These are phyloP conservation scores for Sylvia atricapilla DNA, from an alignment of 2,113 vertebrate genomes.

Conservation along the genomic window DNA sequence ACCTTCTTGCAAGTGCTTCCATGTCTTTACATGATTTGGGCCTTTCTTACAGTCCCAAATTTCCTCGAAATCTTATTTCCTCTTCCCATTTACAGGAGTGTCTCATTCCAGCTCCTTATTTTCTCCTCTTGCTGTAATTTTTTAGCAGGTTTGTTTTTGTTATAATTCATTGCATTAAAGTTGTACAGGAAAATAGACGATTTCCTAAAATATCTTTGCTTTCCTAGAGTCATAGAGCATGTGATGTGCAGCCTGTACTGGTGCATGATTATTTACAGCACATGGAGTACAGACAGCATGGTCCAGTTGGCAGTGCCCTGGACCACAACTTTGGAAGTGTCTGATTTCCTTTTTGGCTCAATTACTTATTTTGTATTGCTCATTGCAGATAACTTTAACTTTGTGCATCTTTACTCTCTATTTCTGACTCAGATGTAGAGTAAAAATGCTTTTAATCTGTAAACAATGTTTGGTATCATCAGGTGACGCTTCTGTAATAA, in stretches of 20 bases:
- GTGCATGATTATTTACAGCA: background rate
- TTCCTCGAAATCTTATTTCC: background rate
- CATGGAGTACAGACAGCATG: fast-evolving
- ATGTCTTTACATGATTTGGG: background rate
- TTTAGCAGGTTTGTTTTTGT: slow-evolving; percentile 33
- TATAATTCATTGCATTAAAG: background rate
- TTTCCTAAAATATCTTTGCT: slow-evolving; percentile 1
- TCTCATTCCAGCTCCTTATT: background rate
- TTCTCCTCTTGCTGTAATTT: background rate
- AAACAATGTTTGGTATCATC: background rate
- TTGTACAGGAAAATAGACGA: background rate
- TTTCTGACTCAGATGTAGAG: background rate
- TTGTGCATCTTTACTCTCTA: background rate
- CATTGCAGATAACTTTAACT: background rate
- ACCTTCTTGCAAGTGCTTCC: background rate
- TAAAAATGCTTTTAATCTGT: background rate
- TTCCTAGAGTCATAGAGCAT: background rate
- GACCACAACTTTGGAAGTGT: background rate
- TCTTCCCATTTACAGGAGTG: background rate
- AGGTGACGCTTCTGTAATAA: background rate
- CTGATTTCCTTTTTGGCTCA: background rate
- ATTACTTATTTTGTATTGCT: background rate
- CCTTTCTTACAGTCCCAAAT: background rate
- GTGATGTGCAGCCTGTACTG: background rate
- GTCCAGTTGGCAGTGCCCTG: background rate